Evolutionary conservation across 2,113 vertebrate genomes (phyloP), one percentile per base, ranked within the genome.

Genomic region (Apteryx mantelli): DNA sequence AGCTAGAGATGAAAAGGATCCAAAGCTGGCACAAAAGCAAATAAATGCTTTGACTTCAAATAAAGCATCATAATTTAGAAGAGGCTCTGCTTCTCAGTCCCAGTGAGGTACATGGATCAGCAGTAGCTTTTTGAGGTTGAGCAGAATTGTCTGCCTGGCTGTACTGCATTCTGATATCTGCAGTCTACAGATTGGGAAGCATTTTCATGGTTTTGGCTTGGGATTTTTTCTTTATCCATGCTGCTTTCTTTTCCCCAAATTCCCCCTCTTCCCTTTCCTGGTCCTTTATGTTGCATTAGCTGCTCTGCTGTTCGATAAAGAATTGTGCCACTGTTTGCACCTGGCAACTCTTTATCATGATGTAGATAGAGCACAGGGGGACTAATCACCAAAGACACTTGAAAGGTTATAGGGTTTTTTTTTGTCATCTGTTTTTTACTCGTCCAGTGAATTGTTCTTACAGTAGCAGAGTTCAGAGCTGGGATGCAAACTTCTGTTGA

Each of bases 21-120:
- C 95, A 97, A 97, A 98, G 97, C 98, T 98, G 98, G 97, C 98
- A 98, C 97, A 96, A 98, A 98, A 98, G 98, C 97, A 98, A 98
- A 97, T 98, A 98, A 98, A 97, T 77, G 86, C 97, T 97, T 98
- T 97, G 97, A 97, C 98, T 98, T 98, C 98, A 98, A 98, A 97
- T 98, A 98, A 98, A 98, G 98, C 96, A 97, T 97, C 94, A 95
- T 98, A 97, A 98, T 98, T 98, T 98, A 98, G 97, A 97, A 96
- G 91, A 97, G 93, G 82, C 88, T 97, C 74, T 95, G 88, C 82
- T 91, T 96, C 97, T 95, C 86, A 91, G 13, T 95, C 94, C 97
- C 97, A 89, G 8, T 30, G 94, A 98, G 97, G 93, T 95, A 76
- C 68, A 71, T 26, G 87, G 96, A 96, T 97, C 97, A 95, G 91